Evolutionary conservation across 2,797 vertebrate genomes (phyloP).

Genomic region (Mycteria americana): DNA sequence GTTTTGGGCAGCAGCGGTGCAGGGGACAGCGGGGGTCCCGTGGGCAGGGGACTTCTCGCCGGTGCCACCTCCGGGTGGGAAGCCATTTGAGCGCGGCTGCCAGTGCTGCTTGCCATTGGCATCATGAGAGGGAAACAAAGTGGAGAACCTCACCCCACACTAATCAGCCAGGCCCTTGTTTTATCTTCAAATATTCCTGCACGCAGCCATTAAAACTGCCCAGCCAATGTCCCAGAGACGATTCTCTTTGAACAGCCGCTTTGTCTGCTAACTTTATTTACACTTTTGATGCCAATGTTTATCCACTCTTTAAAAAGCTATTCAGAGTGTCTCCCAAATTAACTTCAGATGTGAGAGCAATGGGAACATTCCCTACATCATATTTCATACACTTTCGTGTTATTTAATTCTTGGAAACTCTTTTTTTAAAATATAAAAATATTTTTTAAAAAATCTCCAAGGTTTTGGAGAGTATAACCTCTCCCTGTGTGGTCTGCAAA

Average conservation of each 20-base stretch:
- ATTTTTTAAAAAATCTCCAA: constrained; percentile 61
- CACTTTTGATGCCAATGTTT: constrained; percentile 72
- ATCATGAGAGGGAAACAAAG: background rate
- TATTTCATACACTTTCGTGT: constrained; percentile 60
- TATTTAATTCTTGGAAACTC: constrained; percentile 67
- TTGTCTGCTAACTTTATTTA: constrained; percentile 71
- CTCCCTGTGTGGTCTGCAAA: constrained; percentile 68
- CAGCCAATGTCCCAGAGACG: constrained; percentile 5
- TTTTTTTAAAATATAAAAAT: constrained; percentile 58
- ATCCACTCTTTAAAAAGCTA: constrained; percentile 67
- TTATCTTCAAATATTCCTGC: constrained; percentile 36
- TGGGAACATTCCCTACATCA: constrained; percentile 61
- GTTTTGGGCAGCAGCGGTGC: fast-evolving
- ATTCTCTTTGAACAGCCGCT: constrained; percentile 55
- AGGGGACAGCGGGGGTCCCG: background rate
- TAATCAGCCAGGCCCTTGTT: background rate
- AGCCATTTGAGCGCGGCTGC: background rate
- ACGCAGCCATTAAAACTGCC: constrained; percentile 3
- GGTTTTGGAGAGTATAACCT: constrained; percentile 55
- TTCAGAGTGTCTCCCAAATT: constrained; percentile 65
- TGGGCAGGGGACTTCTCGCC: fast-evolving
- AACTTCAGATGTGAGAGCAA: constrained; percentile 68
- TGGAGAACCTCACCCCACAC: fast-evolving
- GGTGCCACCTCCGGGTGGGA: fast-evolving
- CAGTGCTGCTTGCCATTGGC: background rate